Evolutionary conservation across 2,888 invertebrate genomes (phyloP).

Genomic region (Atrina japonica): DNA sequence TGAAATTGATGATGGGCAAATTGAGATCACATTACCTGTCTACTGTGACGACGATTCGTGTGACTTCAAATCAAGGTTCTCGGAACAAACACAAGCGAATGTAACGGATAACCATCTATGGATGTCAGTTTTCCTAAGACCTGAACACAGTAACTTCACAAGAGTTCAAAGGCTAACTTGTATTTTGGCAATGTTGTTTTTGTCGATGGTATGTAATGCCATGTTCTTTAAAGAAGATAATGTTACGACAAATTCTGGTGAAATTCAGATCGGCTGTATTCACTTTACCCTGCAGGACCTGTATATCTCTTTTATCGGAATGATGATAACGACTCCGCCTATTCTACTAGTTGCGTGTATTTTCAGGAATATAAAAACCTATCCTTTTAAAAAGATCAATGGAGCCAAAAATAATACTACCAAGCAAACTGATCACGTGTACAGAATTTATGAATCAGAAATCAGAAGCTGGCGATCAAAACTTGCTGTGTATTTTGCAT

Average conservation of each 20-base stretch:
- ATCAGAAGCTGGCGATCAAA: conserved; percentile 42
- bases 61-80: conserved; percentile 36
- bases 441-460: neutral
- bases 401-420: neutral
- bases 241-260: conserved; percentile 36
- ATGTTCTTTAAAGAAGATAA: conserved; percentile 77
- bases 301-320: conserved; percentile 60
- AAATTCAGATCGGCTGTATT: conserved; percentile 49
- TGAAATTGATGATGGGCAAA: conserved; percentile 37
- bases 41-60: conserved; percentile 14
- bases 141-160: conserved; percentile 79
- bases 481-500: conserved; percentile 57
- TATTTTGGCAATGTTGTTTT: conserved; percentile 77
- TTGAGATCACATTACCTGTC: conserved; percentile 42
- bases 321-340: conserved; percentile 57
- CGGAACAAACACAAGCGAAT: conserved; percentile 50
- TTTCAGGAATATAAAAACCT: conserved; percentile 48
- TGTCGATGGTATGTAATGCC: conserved; percentile 81
- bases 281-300: conserved; percentile 43
- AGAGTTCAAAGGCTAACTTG: conserved; percentile 77
- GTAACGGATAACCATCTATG: conserved; percentile 80
- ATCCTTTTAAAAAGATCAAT: conserved; percentile 1
- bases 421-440: neutral
- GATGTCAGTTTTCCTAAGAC: conserved; percentile 80
- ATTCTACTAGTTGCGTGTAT: conserved; percentile 53